Conservation (phyloP, 1,140 invertebrate species). For the Heliothis subflexa region DNA sequence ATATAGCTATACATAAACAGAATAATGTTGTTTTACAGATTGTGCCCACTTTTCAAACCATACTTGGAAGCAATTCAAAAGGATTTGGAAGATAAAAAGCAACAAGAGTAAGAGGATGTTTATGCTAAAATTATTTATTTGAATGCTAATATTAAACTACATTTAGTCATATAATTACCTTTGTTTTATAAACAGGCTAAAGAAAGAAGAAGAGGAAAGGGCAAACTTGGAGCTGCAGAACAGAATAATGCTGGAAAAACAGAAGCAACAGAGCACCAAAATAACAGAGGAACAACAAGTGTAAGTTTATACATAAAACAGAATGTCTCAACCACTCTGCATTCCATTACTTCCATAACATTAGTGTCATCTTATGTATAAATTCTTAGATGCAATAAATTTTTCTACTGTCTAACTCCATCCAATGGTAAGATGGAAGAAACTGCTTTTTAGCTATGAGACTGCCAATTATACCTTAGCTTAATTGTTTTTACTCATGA, state of each 20-base stretch:
- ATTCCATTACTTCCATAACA: too few relatives aligned
- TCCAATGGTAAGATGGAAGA: too few relatives aligned
- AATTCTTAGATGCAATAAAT: too few relatives aligned
- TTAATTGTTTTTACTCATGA: too few relatives aligned
- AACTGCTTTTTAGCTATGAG: too few relatives aligned
- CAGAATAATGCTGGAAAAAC: slow-evolving; percentile 75
- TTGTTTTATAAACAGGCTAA: slow-evolving; percentile 58
- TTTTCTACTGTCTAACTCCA: too few relatives aligned
- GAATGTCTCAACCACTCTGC: too few relatives aligned
- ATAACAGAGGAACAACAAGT: slow-evolving; percentile 86
- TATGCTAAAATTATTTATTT: background rate
- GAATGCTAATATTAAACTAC: too few relatives aligned
- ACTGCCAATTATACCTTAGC: too few relatives aligned
- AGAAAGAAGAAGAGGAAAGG: slow-evolving; percentile 71
- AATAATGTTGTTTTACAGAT: slow-evolving; percentile 66
- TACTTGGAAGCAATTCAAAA: slow-evolving; percentile 96
- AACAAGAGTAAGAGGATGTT: slow-evolving; percentile 82
- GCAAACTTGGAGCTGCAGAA: slow-evolving; percentile 73
- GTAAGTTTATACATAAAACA: slow-evolving; percentile 80
- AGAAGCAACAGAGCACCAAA: slow-evolving; percentile 73
- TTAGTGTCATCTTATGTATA: too few relatives aligned
- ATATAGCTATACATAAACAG: too few relatives aligned
- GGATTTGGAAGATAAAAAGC: slow-evolving; percentile 92
- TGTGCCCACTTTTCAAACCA: slow-evolving; percentile 96
- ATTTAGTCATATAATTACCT: background rate